Evolutionary conservation across 2,113 vertebrate genomes (phyloP).

Genomic region (Stegastes partitus): DNA sequence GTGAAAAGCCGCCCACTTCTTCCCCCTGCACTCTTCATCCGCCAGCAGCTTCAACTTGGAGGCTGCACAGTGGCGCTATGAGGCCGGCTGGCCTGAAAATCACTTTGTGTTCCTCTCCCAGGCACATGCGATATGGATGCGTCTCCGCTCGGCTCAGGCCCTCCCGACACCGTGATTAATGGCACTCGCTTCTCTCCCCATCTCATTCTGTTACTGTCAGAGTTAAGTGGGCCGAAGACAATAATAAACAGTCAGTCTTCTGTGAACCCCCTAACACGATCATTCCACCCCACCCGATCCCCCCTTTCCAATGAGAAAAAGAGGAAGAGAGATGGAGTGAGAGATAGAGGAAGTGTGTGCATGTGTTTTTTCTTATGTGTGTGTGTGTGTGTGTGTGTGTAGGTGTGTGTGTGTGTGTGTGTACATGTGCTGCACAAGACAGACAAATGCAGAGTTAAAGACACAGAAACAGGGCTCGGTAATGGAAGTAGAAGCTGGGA

Average conservation of each 20-base stretch:
- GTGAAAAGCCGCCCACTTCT: slow-evolving; percentile 71
- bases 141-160: slow-evolving; percentile 70
- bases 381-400: slow-evolving; percentile 10
- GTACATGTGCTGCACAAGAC: slow-evolving; percentile 15
- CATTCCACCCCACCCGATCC: slow-evolving; percentile 65
- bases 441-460: slow-evolving; percentile 57
- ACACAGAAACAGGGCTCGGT: slow-evolving; percentile 46
- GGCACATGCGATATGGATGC: slow-evolving; percentile 78
- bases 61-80: slow-evolving; percentile 51
- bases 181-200: slow-evolving; percentile 81
- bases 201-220: slow-evolving; percentile 86
- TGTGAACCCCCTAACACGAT: slow-evolving; percentile 82
- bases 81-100: slow-evolving; percentile 77
- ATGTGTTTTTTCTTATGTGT: slow-evolving; percentile 12
- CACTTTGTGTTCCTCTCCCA: slow-evolving; percentile 74
- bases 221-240: slow-evolving; percentile 86
- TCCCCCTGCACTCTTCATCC: slow-evolving; percentile 58
- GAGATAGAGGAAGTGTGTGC: slow-evolving; percentile 53
- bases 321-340: slow-evolving; percentile 71
- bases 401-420: slow-evolving; percentile 17
- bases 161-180: slow-evolving; percentile 84
- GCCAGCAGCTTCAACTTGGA: slow-evolving; percentile 54
- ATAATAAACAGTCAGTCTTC: slow-evolving; percentile 86
- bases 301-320: slow-evolving; percentile 65
- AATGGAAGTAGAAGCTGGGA: slow-evolving; percentile 53